Percentiles rank a stretch among this genome's conserved stretches.
Conservation (phyloP, 1,140 invertebrate species). For the Pseudomyrmex dendroicus region DNA sequence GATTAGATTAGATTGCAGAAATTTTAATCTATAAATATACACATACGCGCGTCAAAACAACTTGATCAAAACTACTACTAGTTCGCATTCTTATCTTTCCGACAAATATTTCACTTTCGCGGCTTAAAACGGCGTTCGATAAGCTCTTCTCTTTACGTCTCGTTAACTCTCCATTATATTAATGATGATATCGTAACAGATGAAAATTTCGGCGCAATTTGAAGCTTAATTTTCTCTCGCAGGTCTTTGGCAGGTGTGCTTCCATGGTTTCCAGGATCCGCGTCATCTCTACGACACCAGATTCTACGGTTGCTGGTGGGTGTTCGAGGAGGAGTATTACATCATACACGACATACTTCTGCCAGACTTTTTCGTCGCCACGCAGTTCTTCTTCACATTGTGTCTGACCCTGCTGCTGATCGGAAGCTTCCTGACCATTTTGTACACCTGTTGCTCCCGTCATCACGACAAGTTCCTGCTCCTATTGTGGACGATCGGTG, state of each 20-base stretch:
- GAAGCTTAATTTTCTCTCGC: constrained; percentile 74
- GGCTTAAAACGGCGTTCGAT: too few species aligned
- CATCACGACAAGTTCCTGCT: constrained; percentile 92
- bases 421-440: constrained; percentile 89
- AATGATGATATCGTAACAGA: background rate
- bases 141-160: too few species aligned
- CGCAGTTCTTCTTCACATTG: constrained; percentile 96
- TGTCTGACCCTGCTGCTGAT: constrained; percentile 92
- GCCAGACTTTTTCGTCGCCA: constrained; percentile 96
- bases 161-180: background rate
- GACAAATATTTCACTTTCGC: too few species aligned
- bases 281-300: constrained; percentile 92
- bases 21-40: too few species aligned
- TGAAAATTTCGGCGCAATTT: background rate
- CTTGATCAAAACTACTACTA: too few species aligned
- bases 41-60: too few species aligned
- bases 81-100: too few species aligned
- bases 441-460: constrained; percentile 91
- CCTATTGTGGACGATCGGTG: constrained; percentile 90
- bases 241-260: constrained; percentile 98
- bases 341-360: constrained; percentile 93
- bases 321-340: constrained; percentile 97
- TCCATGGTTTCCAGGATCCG: constrained; percentile 92
- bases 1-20: too few species aligned
- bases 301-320: constrained; percentile 95